Base-by-base conservation (phyloP, 2,113 vertebrate species). In the Ceyx melanurus region DNA sequence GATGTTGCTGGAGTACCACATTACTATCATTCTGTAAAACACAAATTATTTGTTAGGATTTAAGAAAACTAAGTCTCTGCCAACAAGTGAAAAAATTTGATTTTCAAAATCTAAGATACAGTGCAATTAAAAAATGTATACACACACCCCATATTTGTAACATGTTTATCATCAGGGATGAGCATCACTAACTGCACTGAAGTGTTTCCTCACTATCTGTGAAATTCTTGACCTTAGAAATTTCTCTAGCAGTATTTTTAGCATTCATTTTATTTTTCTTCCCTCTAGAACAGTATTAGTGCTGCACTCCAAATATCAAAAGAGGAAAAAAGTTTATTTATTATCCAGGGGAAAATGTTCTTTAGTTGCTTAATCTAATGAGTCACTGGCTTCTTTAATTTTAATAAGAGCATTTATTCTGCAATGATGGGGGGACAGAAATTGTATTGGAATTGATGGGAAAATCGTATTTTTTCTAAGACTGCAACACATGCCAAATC, bases 301-400 rank as follows among this genome's bases (percentile, higher is more conserved):
- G 25, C 37, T 73, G 28, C n/a, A 65, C 17, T 89, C 82, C 42
- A 68, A 58, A 35, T 85, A 85, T 29, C 45, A 84, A 23, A 2
- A 82, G 56, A 79, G 2, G 23, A 82, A 76, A 94, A 73, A 82
- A 76, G 15, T 22, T 42, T n/a, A 76, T 28, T 78, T 82, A 60
- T 58, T 76, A 68, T 81, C 61, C 42, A 58, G 58, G 17, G 35
- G 65, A 87, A 93, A 82, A 88, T 56, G 42, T 94, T 87, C 74
- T 76, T 89, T 76, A 90, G 87, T 53, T 73, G 54, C 31, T 89
- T 92, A 85, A 94, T 91, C 61, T 58, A 50, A 80, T 92, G 87
- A 96, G 74, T 95, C 89, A 92, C 74, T 50, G 73, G 48, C 45
- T 87, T 82, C 74, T 91, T 65, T 66, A 79, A 92, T 85, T 93